Evolutionary conservation across 2,797 vertebrate species (phyloP), one percentile per base, ranked within the genome.

Genomic region (Hoplostethus mediterraneus): DNA sequence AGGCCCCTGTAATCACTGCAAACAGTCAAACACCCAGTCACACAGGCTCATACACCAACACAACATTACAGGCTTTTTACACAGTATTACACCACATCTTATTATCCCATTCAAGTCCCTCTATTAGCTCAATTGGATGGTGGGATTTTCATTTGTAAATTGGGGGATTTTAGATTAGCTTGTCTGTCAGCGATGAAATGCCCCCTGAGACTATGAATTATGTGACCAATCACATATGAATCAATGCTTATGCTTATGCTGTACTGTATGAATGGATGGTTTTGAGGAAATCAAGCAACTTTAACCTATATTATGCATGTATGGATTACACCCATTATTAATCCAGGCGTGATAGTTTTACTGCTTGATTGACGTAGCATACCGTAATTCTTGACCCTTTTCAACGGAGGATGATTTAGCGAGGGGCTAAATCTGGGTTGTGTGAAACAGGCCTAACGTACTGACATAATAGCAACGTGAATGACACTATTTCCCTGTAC

Each of bases 121-220:
- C 93, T 93, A 95, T 94, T 95, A 94, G 94, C 94, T 94, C 94
- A 95, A 95, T 93, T 95, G 94, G 94, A 95, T 95, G 91, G 93
- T 92, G 92, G 94, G 95, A 95, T 94, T 95, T 95, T 91, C 93
- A 94, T 95, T 95, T 93, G 94, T 95, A 95, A 95, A 94, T 94
- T 94, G 93, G 91, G 91, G 93, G 94, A 94, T 94, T 95, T 94
- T 90, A 95, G 94, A 95, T 95, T 95, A 95, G 93, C 92, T 90
- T 86, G 93, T 93, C 92, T 90, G 93, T 92, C 91, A 91, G 93
- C 85, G 80, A 93, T 90, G 93, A 92, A 93, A 93, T 90, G 89
- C 91, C 93, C 93, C 94, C 88, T 64, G 90, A 91, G 92, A 91
- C 90, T 86, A 79, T 90, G 88, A 91, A 91, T 93, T 88, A 92